Conservation (phyloP, 2,797 vertebrate species). For the Stomatorhinus walkeri region DNA sequence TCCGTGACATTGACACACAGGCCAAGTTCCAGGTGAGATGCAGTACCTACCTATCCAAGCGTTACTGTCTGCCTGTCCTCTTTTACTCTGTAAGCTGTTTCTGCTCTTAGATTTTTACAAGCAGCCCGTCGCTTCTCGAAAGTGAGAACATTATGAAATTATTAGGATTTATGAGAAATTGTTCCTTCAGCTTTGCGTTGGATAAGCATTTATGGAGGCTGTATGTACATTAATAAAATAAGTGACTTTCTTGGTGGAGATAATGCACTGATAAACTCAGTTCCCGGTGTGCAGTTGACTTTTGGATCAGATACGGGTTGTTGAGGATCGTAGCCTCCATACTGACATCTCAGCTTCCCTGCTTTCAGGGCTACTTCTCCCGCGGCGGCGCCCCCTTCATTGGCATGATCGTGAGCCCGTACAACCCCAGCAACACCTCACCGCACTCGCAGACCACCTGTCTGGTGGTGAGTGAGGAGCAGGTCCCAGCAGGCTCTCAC, state of each 20-base stretch:
- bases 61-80: background rate
- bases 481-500: slow-evolving; percentile 65
- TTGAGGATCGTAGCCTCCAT: background rate
- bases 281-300: background rate
- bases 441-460: slow-evolving; percentile 90
- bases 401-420: slow-evolving; percentile 96
- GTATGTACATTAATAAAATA: background rate
- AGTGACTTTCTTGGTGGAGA: background rate
- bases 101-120: background rate
- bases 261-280: background rate
- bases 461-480: slow-evolving; percentile 80
- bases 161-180: background rate
- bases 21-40: slow-evolving; percentile 86
- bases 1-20: slow-evolving; percentile 91
- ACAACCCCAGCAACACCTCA: slow-evolving; percentile 82
- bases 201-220: background rate
- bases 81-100: background rate
- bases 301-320: background rate
- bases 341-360: background rate
- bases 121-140: background rate
- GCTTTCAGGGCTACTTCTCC: slow-evolving; percentile 86
- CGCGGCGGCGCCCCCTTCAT: slow-evolving; percentile 93
- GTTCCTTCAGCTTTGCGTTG: background rate
- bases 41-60: background rate
- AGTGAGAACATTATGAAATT: background rate